Evolutionary conservation across 2,113 vertebrate genomes (phyloP).

Genomic region (Alectura lathami): DNA sequence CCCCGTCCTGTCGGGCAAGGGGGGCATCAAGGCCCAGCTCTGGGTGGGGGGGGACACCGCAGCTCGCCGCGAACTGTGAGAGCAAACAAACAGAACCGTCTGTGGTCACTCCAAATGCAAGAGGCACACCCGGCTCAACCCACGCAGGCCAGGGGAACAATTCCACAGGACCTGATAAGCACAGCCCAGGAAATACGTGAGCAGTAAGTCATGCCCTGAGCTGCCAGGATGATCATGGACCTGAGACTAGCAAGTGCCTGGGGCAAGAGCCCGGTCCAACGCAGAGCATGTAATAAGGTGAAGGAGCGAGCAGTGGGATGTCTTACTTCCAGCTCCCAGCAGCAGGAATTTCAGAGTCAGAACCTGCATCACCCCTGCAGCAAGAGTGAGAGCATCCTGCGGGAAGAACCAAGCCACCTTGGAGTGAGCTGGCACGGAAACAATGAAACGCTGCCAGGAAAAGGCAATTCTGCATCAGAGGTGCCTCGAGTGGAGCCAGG

Average conservation of each 20-base stretch:
- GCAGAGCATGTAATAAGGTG: neutral
- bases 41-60: neutral
- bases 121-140: neutral
- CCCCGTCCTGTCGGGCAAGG: accelerated
- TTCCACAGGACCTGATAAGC: neutral
- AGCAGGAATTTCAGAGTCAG: neutral
- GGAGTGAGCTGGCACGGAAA: neutral
- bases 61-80: neutral
- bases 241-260: accelerated
- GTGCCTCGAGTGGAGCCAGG: neutral
- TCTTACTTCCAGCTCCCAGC: neutral
- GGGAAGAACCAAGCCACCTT: neutral
- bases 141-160: neutral
- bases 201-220: neutral
- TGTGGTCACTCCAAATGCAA: neutral
- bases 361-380: neutral
- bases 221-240: neutral
- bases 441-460: neutral
- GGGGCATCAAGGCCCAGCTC: neutral
- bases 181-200: neutral
- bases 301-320: accelerated
- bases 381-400: neutral
- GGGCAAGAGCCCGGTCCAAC: neutral
- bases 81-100: neutral
- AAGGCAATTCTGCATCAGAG: neutral